Evolutionary conservation across 2,797 vertebrate genomes (phyloP).

Genomic region (Tenualosa thibaudeaui): DNA sequence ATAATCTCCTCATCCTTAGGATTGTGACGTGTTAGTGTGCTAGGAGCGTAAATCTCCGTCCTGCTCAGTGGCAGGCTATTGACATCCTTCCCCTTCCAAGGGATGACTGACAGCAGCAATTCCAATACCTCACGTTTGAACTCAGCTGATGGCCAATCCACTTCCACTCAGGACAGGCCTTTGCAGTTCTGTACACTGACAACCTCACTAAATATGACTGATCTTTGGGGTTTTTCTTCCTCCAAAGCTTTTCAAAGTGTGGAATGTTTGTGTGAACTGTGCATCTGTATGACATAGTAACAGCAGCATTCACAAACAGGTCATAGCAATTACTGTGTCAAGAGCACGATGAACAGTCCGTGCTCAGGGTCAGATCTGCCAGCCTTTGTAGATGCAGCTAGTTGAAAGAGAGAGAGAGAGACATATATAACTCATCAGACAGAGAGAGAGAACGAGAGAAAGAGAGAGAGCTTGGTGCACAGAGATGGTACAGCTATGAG

Average conservation of each 20-base stretch:
- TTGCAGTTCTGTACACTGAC: neutral
- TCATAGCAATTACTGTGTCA: no score
- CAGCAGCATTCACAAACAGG: no score
- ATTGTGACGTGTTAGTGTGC: neutral
- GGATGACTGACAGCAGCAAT: neutral
- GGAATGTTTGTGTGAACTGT: no score
- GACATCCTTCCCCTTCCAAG: neutral
- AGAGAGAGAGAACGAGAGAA: no score
- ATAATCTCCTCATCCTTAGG: neutral
- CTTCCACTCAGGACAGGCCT: neutral
- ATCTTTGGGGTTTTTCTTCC: no score
- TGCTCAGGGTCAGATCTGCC: neutral
- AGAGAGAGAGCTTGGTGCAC: neutral
- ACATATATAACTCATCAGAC: no score
- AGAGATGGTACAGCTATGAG: neutral
- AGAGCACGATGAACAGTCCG: no score
- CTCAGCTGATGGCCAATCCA: neutral
- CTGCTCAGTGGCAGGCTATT: neutral
- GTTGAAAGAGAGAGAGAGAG: neutral
- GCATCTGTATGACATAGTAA: no score
- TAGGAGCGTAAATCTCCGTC: no score
- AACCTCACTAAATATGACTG: neutral
- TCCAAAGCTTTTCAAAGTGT: no score
- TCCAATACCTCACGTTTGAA: neutral
- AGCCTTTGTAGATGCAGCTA: neutral